Percentiles rank a stretch among this genome's conserved stretches.
Conservation (phyloP, 64 coral and sea anemone species). For the Exaiptasia diaphana region DNA sequence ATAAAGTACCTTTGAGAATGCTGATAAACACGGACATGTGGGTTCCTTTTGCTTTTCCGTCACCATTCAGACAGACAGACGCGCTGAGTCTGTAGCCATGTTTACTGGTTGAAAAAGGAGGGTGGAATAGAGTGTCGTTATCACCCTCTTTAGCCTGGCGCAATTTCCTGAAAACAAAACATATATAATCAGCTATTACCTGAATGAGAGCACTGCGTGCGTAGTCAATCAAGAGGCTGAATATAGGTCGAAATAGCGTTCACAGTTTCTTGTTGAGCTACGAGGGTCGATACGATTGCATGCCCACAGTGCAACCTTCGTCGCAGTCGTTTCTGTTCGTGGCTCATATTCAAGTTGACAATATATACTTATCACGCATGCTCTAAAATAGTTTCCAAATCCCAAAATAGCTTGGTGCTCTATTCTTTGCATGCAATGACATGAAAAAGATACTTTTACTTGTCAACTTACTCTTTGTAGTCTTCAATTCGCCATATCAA, state of each 20-base stretch:
- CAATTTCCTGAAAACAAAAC: too few relatives aligned
- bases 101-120: conserved; percentile 93
- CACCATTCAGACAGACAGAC: conserved; percentile 91
- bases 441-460: too few relatives aligned
- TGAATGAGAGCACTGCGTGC: too few relatives aligned
- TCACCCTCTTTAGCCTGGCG: conserved; percentile 92
- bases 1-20: conserved; percentile 88
- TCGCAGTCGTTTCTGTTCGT: too few relatives aligned
- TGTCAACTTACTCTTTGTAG: conserved; percentile 22
- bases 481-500: conserved; percentile 93
- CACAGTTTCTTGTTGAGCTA: too few relatives aligned
- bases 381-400: not conserved
- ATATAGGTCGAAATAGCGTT: too few relatives aligned
- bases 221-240: too few relatives aligned
- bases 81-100: conserved; percentile 93
- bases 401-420: not conserved
- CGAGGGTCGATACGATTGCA: too few relatives aligned
- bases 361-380: not conserved
- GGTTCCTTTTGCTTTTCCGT: conserved; percentile 93
- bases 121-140: conserved; percentile 75
- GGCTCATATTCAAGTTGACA: too few relatives aligned
- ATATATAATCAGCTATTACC: too few relatives aligned
- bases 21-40: conserved; percentile 97
- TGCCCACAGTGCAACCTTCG: too few relatives aligned
- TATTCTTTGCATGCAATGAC: too few relatives aligned